Evolutionary conservation across 2,113 vertebrate species (phyloP).

Genomic region (Phasianus colchicus): DNA sequence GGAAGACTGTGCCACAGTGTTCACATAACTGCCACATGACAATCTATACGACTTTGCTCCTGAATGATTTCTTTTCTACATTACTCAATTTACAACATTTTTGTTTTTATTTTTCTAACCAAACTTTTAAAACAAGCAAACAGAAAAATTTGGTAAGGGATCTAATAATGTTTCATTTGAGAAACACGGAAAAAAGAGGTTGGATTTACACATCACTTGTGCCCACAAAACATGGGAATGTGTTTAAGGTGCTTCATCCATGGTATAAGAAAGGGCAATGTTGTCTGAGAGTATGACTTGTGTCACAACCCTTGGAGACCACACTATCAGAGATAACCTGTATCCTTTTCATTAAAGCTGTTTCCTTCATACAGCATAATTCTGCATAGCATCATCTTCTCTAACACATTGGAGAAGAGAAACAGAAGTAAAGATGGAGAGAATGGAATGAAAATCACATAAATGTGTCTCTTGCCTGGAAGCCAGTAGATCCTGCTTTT

Average conservation of each 20-base stretch:
- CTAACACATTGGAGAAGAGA: neutral
- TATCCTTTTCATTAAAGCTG: neutral
- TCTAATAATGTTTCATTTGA: neutral
- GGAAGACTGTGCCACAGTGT: neutral
- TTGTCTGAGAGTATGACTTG: neutral
- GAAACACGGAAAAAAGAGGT: neutral
- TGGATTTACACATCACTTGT: neutral
- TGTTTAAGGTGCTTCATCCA: neutral
- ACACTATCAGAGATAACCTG: neutral
- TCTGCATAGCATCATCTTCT: neutral
- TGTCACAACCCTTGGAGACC: neutral
- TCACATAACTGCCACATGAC: neutral
- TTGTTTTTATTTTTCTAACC: neutral
- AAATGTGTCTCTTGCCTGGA: neutral
- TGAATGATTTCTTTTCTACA: neutral
- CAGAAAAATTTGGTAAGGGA: neutral
- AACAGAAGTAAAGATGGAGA: neutral
- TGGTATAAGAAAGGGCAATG: neutral
- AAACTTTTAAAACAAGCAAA: neutral
- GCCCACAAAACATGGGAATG: neutral
- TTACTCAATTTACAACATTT: neutral
- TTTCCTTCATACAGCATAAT: neutral
- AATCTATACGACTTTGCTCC: neutral
- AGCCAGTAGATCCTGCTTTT: neutral
- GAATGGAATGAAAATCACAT: neutral